A percentile compares a stretch with the other conserved stretches of the same genome.
phyloP scores from a whole-genome alignment of 2,888 invertebrate species.

The Geotrupes spiniger region DNA sequence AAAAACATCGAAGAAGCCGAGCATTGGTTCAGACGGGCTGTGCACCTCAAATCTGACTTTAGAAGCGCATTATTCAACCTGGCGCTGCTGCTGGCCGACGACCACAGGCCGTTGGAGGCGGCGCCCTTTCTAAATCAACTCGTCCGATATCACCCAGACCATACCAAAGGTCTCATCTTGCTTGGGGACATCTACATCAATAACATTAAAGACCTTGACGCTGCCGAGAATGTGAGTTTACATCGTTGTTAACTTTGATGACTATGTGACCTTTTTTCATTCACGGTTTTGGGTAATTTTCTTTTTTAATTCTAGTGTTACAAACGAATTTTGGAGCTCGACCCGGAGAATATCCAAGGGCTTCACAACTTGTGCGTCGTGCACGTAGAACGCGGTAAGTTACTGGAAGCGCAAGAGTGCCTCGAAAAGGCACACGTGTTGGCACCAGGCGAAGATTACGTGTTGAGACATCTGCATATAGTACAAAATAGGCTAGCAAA shows the following conservation, averaged over 20 bases:
- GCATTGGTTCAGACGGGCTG: slow-evolving; percentile 86
- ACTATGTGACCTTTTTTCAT: neutral
- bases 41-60: slow-evolving; percentile 84
- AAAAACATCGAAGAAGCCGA: slow-evolving; percentile 85
- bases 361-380: slow-evolving; percentile 96
- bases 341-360: slow-evolving; percentile 90
- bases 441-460: slow-evolving; percentile 90
- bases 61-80: slow-evolving; percentile 93
- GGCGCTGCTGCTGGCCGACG: slow-evolving; percentile 84
- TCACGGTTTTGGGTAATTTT: slow-evolving; percentile 3
- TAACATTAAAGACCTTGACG: slow-evolving; percentile 88
- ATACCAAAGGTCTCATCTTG: slow-evolving; percentile 90
- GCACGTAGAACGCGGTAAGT: slow-evolving; percentile 85
- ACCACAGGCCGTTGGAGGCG: slow-evolving; percentile 84
- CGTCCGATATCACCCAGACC: slow-evolving; percentile 87
- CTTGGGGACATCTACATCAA: slow-evolving; percentile 96
- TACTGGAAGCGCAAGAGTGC: slow-evolving; percentile 82
- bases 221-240: slow-evolving; percentile 82
- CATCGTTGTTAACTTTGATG: neutral
- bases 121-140: slow-evolving; percentile 89
- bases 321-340: slow-evolving; percentile 78
- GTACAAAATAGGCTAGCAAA: slow-evolving; percentile 68
- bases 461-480: slow-evolving; percentile 83
- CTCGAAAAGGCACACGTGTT: slow-evolving; percentile 74
- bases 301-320: slow-evolving; percentile 69